Base-by-base conservation (phyloP, 2,797 vertebrate genomes). In the Xenentodon cancila region DNA sequence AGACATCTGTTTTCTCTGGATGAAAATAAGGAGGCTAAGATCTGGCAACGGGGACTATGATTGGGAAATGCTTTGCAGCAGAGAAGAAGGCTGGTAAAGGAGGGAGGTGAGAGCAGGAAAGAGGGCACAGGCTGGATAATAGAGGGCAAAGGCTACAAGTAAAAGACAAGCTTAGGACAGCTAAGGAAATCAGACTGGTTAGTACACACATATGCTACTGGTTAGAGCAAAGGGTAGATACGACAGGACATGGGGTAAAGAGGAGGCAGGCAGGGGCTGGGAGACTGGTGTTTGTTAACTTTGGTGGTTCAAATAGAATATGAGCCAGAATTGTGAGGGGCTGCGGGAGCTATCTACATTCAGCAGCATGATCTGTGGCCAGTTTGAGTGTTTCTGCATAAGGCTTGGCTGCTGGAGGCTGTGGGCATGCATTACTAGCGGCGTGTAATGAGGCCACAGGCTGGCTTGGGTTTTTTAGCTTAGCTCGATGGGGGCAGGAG, bases 121-220 rank as follows among this genome's bases (percentile, higher is more conserved):
- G 48, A 53, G 68, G 55, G 62, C 43, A 77, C 64, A 84, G 81
- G 73, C 37, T 40, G 43, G 68, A 73, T 73, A 77, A 65, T 78
- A 71, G 68, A 82, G 78, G 75, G 76, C 57, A 84, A 66, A 86
- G 74, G 86, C 85, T 88, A 90, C 85, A 85, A 84, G 83, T 85
- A 84, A 84, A 88, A 89, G 76, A 88, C 87, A 89, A 82, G 85
- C 81, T 75, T 73, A 80, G 64, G 80, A 83, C 68, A 81, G 82
- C 82, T 84, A 78, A 82, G 81, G 71, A 85, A 79, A 89, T 80
- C 77, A 83, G 80, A 91, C 81, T 77, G 79, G 88, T 91, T 91
- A 91, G 91, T 90, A 87, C 89, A 88, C 81, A 85, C 77, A 82
- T 88, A 87, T 47, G 78, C 82, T 87, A 83, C 75, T 75, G 75